Base-by-base conservation (phyloP, 2,113 vertebrate species). In the Emberiza fucata region DNA sequence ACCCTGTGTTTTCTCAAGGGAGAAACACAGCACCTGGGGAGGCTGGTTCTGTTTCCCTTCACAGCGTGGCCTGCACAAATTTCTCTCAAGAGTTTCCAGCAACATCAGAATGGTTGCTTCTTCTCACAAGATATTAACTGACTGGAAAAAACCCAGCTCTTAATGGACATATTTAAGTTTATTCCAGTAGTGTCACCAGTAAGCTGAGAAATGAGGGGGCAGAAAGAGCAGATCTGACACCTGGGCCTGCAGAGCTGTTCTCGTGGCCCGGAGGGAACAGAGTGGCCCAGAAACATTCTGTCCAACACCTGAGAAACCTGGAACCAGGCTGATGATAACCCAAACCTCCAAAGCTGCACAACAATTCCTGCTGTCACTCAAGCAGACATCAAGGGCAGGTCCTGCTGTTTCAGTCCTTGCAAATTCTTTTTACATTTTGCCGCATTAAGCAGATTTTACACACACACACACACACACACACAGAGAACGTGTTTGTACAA, bases 401-500 rank as follows among this genome's bases (percentile, higher is more conserved):
- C 23, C 57, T 71, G 12, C 39, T 82, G 33, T n/a, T 37, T 14
- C 48, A 54, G 25, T 14, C 27, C 68, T 24, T 78, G 8, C 11
- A 64, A 39, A 33, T 18, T 28, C 19, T 9, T 20, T 68, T 48
- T 24, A 5, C 9, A 5, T 68, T 64, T 59, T 45, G 35, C 18
- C 44, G 9, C 2, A 2, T 10, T 23, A 83, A 63, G 33, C 25
- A 42, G 6, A 33, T 27, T 65, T 69, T 42, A 57, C 5, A 59
- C 2, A 6, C 3, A 10, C 9, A 27, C 1, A 14, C n/a, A n/a
- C 42, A 57, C 5, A 59, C 2, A 6, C 3, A 10, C 9, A 27
- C 1, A 14, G 0, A 40, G 2, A 37, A 17, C 4, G 14, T 11
- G 12, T 5, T 47, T 2, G 1, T 7, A 27, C 21, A 57, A 61